Conservation (phyloP, 2,888 invertebrate species). For the Venustoraphidia nigricollis region DNA sequence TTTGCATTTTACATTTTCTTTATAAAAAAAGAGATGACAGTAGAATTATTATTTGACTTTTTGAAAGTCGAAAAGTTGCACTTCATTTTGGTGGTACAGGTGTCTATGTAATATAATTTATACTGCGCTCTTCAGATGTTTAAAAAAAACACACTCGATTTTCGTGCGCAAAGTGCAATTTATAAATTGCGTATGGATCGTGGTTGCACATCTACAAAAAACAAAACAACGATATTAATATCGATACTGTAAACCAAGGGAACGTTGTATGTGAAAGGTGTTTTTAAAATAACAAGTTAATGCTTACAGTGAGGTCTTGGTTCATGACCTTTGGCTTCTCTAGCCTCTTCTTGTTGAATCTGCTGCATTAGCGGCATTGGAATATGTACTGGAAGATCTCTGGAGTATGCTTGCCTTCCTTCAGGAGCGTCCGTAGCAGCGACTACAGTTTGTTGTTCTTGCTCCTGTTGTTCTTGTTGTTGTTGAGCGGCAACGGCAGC, state of each 20-base stretch:
- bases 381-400: conserved; percentile 25
- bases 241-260: conserved; percentile 1
- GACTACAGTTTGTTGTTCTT: conserved; percentile 16
- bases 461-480: conserved; percentile 24
- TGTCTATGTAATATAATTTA: too few species aligned
- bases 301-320: conserved; percentile 63
- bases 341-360: conserved; percentile 38
- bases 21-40: too few species aligned
- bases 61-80: too few species aligned
- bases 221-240: conserved; percentile 6
- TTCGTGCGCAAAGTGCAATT: not conserved
- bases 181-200: conserved; percentile 54
- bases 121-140: too few species aligned
- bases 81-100: too few species aligned
- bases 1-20: too few species aligned
- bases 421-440: conserved; percentile 17
- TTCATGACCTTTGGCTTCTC: conserved; percentile 23
- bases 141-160: too few species aligned
- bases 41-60: too few species aligned
- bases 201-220: conserved; percentile 60
- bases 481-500: conserved; percentile 26
- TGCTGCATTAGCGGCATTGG: conserved; percentile 27
- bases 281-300: conserved; percentile 3
- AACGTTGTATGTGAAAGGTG: not conserved
- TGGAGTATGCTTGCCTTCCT: conserved; percentile 25